A percentile compares a stretch with the other conserved stretches of the same genome.
These are phyloP conservation scores for Ophiothrix spiculata DNA, from an alignment of 35 echinoderm and acorn worm genomes.

Conservation along the genomic window DNA sequence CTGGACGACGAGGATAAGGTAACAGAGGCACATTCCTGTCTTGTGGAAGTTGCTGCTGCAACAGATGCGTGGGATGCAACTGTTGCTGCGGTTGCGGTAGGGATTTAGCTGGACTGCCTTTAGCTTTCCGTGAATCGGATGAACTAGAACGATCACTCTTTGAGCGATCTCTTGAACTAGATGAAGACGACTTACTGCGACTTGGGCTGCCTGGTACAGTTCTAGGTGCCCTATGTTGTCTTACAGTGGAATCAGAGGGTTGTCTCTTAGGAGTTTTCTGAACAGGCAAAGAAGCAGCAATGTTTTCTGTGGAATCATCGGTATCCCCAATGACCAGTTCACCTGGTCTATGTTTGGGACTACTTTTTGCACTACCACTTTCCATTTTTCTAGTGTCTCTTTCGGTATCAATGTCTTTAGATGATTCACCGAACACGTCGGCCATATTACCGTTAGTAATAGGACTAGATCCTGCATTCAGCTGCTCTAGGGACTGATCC, in stretches of 20 bases:
- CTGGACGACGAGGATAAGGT: conserved; percentile 77
- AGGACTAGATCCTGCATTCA: not conserved
- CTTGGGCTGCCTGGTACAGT: conserved; percentile 84
- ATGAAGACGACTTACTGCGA: conserved; percentile 72
- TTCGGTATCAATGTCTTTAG: conserved; percentile 15
- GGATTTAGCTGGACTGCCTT: conserved; percentile 52
- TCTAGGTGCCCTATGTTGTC: conserved; percentile 78
- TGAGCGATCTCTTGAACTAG: conserved; percentile 79
- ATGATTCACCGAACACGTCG: conserved; percentile 9
- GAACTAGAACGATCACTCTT: conserved; percentile 76
- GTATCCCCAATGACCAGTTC: conserved; percentile 20
- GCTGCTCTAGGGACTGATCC: conserved; percentile 23
- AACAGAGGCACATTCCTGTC: conserved; percentile 45
- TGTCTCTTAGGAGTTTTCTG: not conserved
- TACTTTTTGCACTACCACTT: conserved; percentile 19
- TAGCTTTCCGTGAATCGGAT: conserved; percentile 76
- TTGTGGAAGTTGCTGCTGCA: conserved; percentile 10
- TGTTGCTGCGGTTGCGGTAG: conserved; percentile 24
- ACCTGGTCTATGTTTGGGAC: conserved; percentile 26
- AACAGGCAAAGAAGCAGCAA: not conserved
- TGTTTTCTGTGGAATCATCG: not conserved
- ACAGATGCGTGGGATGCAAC: conserved; percentile 9
- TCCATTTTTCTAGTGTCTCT: conserved; percentile 37
- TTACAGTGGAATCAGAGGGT: conserved; percentile 40
- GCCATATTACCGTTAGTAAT: conserved; percentile 14